Base-by-base conservation (phyloP, 2,113 vertebrate genomes). In the Python bivittatus region DNA sequence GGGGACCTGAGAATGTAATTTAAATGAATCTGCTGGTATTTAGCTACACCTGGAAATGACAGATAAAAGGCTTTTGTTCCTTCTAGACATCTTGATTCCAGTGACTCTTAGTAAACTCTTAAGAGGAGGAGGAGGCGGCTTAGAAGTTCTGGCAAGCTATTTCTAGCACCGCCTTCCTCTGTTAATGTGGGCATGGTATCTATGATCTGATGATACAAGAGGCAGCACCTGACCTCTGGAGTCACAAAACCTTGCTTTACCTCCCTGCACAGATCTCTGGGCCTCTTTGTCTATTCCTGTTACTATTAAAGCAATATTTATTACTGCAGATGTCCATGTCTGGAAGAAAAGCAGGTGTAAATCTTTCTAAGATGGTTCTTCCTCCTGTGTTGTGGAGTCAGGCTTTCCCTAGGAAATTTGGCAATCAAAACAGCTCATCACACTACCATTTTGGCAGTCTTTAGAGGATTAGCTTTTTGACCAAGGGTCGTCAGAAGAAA, bases 61-160 rank as follows among this genome's bases (percentile, higher is more conserved):
- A 13, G 83, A 38, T 72, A 54, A 92, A 93, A 54, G 15, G 42
- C 8, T 64, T 89, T 92, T 88, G 89, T 93, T 93, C 22, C 52
- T 38, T n/a, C 8, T 60, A 72, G 57, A 38, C 48, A 15, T 56
- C 52, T 72, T 91, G 88, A 29, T 91, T 22, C 79, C 56, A 23
- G n/a, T 86, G 52, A 72, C 52, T 57, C 52, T 72, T 72, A 33
- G 57, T 53, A 91, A 68, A 68, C 33, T 84, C 23, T 27, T 88
- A n/a, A 64, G 61, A 33, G 68, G 4, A 33, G 29, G 12, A 2
- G 88, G 17, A 56, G 56, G 44, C 64, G n/a, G 48, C 48, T 57
- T 56, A 88, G 7, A 42, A 20, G 3, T 48, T 88, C 4, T 22
- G 3, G 42, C 20, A 57, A 84, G 48, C 12, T 52, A 60, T 89